Conservation (phyloP, 2,888 invertebrate species). For the Drosophila neonasuta region DNA sequence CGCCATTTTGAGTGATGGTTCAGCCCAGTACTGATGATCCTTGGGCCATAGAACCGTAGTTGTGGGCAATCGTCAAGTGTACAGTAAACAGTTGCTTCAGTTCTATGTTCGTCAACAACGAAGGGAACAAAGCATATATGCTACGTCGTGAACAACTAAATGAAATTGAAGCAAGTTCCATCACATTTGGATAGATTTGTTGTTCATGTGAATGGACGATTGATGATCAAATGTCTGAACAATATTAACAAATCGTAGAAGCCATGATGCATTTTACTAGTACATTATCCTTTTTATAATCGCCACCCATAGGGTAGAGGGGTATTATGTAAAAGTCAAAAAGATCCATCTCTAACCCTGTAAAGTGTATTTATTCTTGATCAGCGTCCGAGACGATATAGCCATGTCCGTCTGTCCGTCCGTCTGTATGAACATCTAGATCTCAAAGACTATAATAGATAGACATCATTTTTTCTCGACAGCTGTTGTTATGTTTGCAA, state of each 20-base stretch:
- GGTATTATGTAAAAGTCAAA: no score
- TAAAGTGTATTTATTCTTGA: no score
- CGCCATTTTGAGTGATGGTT: slow-evolving; percentile 51
- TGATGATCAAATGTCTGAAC: neutral
- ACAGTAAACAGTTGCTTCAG: slow-evolving; percentile 42
- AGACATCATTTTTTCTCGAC: no score
- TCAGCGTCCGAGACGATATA: no score
- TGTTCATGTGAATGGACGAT: slow-evolving; percentile 14
- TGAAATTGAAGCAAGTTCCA: slow-evolving; percentile 33
- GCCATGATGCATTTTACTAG: no score
- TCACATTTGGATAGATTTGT: slow-evolving; percentile 12
- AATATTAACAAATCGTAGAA: neutral
- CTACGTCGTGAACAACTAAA: slow-evolving; percentile 38
- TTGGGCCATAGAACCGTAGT: slow-evolving; percentile 3
- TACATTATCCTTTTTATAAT: no score
- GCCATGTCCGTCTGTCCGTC: no score
- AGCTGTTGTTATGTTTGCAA: no score
- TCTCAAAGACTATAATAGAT: no score
- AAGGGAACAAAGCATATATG: slow-evolving; percentile 3
- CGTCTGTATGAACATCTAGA: no score
- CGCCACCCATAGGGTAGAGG: no score
- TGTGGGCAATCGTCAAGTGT: slow-evolving; percentile 42
- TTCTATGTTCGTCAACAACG: slow-evolving; percentile 29
- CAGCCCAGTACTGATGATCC: slow-evolving; percentile 21
- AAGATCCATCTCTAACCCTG: no score